Conservation (phyloP, 1,140 invertebrate species). For the Gryon sp. region DNA sequence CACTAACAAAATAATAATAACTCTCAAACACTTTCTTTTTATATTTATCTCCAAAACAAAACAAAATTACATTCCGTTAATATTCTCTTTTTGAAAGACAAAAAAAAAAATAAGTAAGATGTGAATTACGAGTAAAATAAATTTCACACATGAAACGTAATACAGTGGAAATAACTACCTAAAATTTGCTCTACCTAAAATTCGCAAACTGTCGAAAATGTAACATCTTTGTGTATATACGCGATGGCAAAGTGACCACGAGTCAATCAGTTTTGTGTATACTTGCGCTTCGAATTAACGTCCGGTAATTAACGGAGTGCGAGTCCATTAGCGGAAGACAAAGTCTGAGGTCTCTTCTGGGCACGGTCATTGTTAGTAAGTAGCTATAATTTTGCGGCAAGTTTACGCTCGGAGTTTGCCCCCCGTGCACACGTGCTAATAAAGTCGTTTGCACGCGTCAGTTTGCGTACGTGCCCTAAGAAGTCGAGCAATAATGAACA, state of each 20-base stretch:
- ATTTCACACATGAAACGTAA: no score
- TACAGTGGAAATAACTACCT: no score
- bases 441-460: slow-evolving; percentile 64
- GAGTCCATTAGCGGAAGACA: slow-evolving; percentile 72
- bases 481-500: slow-evolving; percentile 58
- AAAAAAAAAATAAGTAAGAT: no score
- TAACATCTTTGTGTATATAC: slow-evolving; percentile 32
- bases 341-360: slow-evolving; percentile 60
- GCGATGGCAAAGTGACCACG: slow-evolving; percentile 20
- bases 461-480: slow-evolving; percentile 55
- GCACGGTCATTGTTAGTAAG: slow-evolving; percentile 64
- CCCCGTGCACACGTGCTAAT: slow-evolving; percentile 70
- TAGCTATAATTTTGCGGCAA: slow-evolving; percentile 66
- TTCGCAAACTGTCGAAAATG: slow-evolving; percentile 19
- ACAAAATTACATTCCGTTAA: no score
- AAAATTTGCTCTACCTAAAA: no score
- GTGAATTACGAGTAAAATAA: no score
- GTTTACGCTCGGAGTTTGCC: slow-evolving; percentile 61
- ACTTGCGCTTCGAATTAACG: slow-evolving; percentile 68
- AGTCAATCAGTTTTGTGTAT: slow-evolving; percentile 38
- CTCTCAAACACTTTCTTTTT: no score
- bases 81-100: no score
- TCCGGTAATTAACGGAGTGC: slow-evolving; percentile 72
- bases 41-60: no score
- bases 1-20: no score